Percentiles rank a stretch among this genome's conserved stretches.
phyloP scores from a whole-genome alignment of 2,888 invertebrate species.

The Argyresthia albistria region DNA sequence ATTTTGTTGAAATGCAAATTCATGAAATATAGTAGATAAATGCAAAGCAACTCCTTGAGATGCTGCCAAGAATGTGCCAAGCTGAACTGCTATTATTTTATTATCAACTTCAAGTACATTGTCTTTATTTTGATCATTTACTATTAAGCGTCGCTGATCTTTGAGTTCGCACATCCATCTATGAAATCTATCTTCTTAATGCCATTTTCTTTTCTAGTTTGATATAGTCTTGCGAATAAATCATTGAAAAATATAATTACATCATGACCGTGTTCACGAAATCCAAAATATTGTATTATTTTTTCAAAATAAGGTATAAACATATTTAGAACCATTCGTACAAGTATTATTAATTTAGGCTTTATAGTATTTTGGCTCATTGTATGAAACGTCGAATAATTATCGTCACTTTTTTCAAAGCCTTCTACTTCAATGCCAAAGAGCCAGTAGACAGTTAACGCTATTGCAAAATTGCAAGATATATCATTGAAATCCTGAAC shows the following conservation, averaged over 20 bases:
- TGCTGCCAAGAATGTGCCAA: conserved; percentile 44
- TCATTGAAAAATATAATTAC: too few relatives aligned
- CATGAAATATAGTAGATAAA: too few relatives aligned
- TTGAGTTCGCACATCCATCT: conserved; percentile 14
- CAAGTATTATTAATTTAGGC: too few relatives aligned
- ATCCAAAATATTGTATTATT: too few relatives aligned
- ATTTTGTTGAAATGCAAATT: conserved; percentile 36
- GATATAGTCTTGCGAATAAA: background rate
- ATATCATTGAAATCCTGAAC: conserved; percentile 4
- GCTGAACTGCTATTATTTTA: conserved; percentile 31
- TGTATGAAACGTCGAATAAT: too few relatives aligned
- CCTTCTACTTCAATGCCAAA: too few relatives aligned
- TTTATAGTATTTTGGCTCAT: too few relatives aligned
- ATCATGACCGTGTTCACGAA: too few relatives aligned
- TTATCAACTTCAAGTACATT: background rate
- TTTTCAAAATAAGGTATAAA: too few relatives aligned
- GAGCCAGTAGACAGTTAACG: conserved; percentile 1
- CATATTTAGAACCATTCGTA: too few relatives aligned
- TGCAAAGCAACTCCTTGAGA: conserved; percentile 63
- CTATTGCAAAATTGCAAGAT: conserved; percentile 4
- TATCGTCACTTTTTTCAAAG: too few relatives aligned
- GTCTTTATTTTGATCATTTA: too few relatives aligned
- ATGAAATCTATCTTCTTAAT: conserved; percentile 12
- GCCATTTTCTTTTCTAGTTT: background rate
- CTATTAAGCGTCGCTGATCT: background rate